A percentile compares a stretch with the other conserved stretches of the same genome.
Evolutionary conservation across 2,113 vertebrate genomes (phyloP).

Genomic region (Mixornis gularis): DNA sequence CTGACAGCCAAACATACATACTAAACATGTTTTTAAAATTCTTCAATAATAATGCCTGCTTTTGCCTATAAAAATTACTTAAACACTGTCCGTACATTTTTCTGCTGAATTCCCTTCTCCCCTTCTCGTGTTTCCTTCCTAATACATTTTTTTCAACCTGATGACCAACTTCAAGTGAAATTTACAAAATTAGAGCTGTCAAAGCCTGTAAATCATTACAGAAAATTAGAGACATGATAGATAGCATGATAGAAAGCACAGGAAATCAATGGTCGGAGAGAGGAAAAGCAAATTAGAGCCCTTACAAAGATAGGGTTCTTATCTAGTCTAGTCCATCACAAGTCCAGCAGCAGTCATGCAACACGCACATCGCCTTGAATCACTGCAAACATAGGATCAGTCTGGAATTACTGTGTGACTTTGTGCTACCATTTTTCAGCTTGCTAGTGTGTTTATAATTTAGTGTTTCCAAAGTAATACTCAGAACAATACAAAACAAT

Average conservation of each 20-base stretch:
- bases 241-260: background rate
- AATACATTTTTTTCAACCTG: background rate
- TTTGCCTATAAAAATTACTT: background rate
- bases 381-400: background rate
- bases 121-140: background rate
- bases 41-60: background rate
- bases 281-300: background rate
- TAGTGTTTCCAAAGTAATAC: background rate
- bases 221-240: background rate
- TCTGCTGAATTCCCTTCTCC: background rate
- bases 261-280: background rate
- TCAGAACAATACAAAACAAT: background rate
- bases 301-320: background rate
- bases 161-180: background rate
- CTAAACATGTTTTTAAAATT: background rate
- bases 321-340: background rate
- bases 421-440: background rate
- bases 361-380: accelerated
- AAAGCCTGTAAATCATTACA: background rate
- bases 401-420: background rate
- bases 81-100: background rate
- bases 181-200: background rate
- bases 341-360: background rate
- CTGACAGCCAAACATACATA: background rate
- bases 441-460: background rate